phyloP scores from a whole-genome alignment of 2,113 vertebrate genomes.

The Danionella cerebrum region DNA sequence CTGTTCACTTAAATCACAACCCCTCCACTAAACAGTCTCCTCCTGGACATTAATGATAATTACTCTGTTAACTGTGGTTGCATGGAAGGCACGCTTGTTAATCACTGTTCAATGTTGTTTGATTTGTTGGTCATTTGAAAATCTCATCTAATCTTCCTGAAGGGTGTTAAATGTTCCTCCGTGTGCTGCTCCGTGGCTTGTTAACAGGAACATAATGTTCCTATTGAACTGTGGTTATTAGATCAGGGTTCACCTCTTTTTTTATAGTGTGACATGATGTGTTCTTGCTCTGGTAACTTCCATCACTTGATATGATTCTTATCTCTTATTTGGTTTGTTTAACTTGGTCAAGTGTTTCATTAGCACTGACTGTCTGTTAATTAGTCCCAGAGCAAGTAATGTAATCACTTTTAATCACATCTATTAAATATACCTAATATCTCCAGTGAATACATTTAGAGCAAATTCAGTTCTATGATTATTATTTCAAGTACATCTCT shows the following conservation, averaged over 20 bases:
- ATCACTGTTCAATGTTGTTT: no score
- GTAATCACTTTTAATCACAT: not conserved
- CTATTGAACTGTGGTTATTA: not conserved
- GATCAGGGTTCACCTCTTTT: constrained; percentile 14
- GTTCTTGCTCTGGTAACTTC: not conserved
- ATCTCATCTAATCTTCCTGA: no score
- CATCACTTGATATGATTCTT: not conserved
- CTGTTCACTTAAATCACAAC: no score
- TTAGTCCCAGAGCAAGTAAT: not conserved
- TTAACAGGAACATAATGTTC: not conserved
- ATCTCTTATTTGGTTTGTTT: not conserved
- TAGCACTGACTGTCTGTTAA: not conserved
- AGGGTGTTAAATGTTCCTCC: constrained; percentile 6
- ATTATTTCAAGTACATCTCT: no score
- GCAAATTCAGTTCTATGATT: not conserved
- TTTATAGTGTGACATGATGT: not conserved
- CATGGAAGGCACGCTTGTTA: no score
- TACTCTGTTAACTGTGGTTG: no score
- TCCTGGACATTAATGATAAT: no score
- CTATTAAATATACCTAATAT: not conserved
- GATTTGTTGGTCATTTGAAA: not conserved
- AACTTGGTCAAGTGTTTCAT: constrained; percentile 2
- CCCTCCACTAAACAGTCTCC: no score
- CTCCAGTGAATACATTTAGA: not conserved
- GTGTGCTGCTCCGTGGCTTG: not conserved